Evolutionary conservation across 2,797 vertebrate species (phyloP), one percentile per base, ranked within the genome.

Genomic region (Hozukius guyotensis): DNA sequence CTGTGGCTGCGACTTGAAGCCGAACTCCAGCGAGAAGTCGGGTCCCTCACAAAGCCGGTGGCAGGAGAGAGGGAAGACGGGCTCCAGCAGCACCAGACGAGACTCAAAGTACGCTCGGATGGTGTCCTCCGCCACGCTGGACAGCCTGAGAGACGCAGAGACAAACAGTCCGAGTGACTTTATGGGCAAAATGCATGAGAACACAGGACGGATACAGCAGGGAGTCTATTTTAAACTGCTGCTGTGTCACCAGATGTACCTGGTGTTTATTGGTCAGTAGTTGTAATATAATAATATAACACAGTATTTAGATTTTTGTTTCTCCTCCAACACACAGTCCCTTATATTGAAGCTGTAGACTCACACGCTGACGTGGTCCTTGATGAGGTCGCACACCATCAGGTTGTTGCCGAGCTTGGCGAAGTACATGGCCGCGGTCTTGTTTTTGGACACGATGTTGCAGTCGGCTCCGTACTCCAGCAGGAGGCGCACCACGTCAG

Each of bases 31-130:
- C 42, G 97, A 97, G 80, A 98, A 99, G 87, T 99, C 97, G 1
- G 98, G 97, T 42, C 99, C 98, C 69, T 99, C 99, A 24, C 98
- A 99, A 22, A 99, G 96, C 57, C 97, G 94, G 85, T 99, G 99
- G 87, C 98, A 99, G 0, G 98, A 97, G 55, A 99, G 93, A 64
- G 98, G 97, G 81, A 99, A 99, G 70, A 99, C 86, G 0, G 97
- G 96, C 87, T 99, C 98, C 89, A 99, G 91, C 55, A 99, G 88
- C 74, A 84, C 91, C 84, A 99, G 96, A 1, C 97, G 97, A 4
- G 96, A 92, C 94, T 99, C 98, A 82, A 99, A 99, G 75, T 98
- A 99, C 1, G 96, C 92, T 83, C 94, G 95, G 92, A 99, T 98
- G 29, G 97, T 96, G 66, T 99, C 97, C 93, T 99, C 97, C 0